Base-by-base conservation (phyloP, 2,113 vertebrate genomes). In the Callipepla californica region DNA sequence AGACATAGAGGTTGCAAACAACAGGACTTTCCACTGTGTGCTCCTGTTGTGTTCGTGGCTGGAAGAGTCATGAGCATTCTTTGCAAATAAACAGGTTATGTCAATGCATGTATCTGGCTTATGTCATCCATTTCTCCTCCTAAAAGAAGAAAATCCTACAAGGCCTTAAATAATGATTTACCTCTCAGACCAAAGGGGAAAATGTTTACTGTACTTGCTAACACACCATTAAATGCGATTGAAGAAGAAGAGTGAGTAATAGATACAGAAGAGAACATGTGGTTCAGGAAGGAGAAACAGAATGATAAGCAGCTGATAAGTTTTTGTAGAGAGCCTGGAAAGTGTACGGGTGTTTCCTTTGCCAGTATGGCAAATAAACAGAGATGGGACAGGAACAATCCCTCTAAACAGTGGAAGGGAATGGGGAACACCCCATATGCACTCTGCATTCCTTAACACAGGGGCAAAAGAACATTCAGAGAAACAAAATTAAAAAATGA, bases 31-130 rank as follows among this genome's bases (percentile, higher is more conserved):
- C 50, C 59, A 25, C 53, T 72, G 79, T 65, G 67, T 36, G 59
- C 75, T 83, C 68, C 85, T 30, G 20, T 8, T 57, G 79, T n/a
- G 38, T 83, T 61, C 55, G n/a, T 30, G 51, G 44, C 67, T 83
- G 34, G 18, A 36, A 79, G 32, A 66, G 80, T 23, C 74, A 30
- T 0, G 8, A 90, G 44, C 51, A 78, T 70, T 92, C 89, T 73
- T 77, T 80, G 87, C 44, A 74, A 93, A 91, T 48, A 61, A 85
- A 88, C 59, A 58, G 51, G 44, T n/a, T 38, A n/a, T 80, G 61
- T 85, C 68, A 83, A 72, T 26, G 20, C 7, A 44, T 36, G 28
- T 80, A 78, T n/a, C 93, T 94, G 94, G 82, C 26, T 90, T 91
- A 51, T 85, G 69, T 92, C 93, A 92, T 40, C 47, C 13, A 7